Conservation (phyloP, 2,888 invertebrate species). For the Cerastis leucographa region DNA sequence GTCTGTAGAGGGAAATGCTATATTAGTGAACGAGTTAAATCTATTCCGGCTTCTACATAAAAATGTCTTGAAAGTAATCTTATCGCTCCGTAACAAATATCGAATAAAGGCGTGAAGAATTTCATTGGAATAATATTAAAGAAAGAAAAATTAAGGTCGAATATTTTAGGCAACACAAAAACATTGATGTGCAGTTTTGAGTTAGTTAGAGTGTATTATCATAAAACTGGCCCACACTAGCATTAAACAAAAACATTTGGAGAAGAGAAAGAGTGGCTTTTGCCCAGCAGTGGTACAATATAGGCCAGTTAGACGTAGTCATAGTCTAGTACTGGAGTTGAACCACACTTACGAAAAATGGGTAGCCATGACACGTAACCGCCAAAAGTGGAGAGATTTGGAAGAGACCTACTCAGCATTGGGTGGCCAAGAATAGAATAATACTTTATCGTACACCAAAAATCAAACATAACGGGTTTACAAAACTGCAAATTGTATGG, state of each 20-base stretch:
- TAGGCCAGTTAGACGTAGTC: neutral
- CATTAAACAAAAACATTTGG: neutral
- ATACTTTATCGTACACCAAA: too few species aligned
- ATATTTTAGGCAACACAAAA: neutral
- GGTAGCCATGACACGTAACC: too few species aligned
- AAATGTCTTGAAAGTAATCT: constrained; percentile 17
- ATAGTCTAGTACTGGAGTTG: neutral
- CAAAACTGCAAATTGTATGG: too few species aligned
- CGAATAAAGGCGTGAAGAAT: constrained; percentile 25
- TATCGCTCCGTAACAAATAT: constrained; percentile 29
- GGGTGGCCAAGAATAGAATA: too few species aligned
- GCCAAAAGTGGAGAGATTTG: too few species aligned
- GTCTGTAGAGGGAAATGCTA: constrained; percentile 65
- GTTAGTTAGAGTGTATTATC: neutral
- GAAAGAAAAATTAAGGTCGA: neutral
- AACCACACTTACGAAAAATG: too few species aligned
- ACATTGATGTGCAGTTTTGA: neutral
- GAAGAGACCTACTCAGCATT: too few species aligned
- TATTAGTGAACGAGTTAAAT: neutral
- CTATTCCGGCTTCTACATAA: neutral
- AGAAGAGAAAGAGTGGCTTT: neutral
- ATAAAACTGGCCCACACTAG: neutral
- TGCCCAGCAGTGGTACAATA: neutral
- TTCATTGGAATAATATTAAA: constrained; percentile 1
- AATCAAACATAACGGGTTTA: too few species aligned